phyloP scores from a whole-genome alignment of 2,797 vertebrate genomes.

The Alauda arvensis region DNA sequence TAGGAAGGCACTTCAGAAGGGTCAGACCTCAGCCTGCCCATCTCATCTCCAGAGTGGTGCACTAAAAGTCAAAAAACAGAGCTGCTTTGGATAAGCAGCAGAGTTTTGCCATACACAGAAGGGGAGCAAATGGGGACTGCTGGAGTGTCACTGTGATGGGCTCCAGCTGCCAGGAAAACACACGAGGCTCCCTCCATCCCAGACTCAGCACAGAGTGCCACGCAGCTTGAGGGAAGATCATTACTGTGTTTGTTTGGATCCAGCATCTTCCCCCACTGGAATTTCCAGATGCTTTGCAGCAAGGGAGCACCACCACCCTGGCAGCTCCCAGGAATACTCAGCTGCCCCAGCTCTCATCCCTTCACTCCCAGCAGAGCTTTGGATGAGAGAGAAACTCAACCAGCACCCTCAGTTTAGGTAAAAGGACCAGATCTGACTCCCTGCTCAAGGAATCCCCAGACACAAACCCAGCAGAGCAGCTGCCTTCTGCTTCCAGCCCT shows the following conservation, averaged over 20 bases:
- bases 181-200: background rate
- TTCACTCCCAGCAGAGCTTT: background rate
- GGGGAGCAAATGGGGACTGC: background rate
- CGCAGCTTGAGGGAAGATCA: background rate
- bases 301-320: background rate
- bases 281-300: background rate
- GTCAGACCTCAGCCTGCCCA: background rate
- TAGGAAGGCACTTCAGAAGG: background rate
- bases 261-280: background rate
- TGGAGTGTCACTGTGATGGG: background rate
- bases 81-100: background rate
- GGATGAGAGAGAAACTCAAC: background rate
- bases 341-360: background rate
- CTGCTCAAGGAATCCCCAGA: background rate
- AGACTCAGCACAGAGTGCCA: background rate
- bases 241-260: background rate
- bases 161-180: background rate
- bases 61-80: background rate
- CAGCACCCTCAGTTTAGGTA: background rate
- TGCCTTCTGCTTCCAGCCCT: background rate
- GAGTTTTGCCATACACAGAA: background rate
- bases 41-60: background rate
- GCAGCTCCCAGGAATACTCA: accelerated
- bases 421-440: background rate
- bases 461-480: background rate